Base-by-base conservation (phyloP, 2,888 invertebrate genomes). In the Schrankia costaestrigalis region DNA sequence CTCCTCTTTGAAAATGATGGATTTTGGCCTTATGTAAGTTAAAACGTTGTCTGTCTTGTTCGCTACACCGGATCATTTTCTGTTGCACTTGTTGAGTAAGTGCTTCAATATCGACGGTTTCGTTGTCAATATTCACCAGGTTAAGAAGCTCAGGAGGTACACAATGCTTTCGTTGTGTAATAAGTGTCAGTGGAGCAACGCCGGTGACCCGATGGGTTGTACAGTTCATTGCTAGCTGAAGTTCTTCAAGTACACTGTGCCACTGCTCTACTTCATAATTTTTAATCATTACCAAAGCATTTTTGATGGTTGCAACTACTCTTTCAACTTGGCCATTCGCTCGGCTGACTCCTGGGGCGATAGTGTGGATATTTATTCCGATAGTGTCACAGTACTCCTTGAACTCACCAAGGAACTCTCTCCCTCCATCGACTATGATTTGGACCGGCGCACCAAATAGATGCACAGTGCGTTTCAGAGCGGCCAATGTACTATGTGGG, bases 251-350 rank as follows among this genome's bases (percentile, higher is more conserved):
- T 1, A 32, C 7, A 0, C 14, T 36, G 2, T 41, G 29, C 40
- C 37, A 38, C 2, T 32, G 3, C 11, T 24, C 13, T 1, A 32
- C 21, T n/a, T 37, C 32, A 10, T 37, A 40, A 10, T 57, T 60
- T 21, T 53, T 50, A 1, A 59, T 53, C 23, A 59, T 55, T 0
- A 27, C 26, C 5, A 57, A 14, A 1, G 29, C 46, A 25, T 52
- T 61, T 25, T 58, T 61, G 2, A 56, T 25, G 1, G 44, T 55
- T 0, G 33, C 29, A 15, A 55, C 23, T 0, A 45, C 31, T n/a
- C 51, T 8, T 14, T 47, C 51, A 0, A 47, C 45, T 23, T 51
- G 47, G 0, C 47, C 47, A 19, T 43, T 49, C 1, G 45, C 26
- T 26, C 15, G 9, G 26, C 26, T 35, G 0, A 48, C 12, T 9